Percentiles rank a stretch among this genome's conserved stretches.
Evolutionary conservation across 2,888 invertebrate species (phyloP).

Genomic region (Venustoraphidia nigricollis): DNA sequence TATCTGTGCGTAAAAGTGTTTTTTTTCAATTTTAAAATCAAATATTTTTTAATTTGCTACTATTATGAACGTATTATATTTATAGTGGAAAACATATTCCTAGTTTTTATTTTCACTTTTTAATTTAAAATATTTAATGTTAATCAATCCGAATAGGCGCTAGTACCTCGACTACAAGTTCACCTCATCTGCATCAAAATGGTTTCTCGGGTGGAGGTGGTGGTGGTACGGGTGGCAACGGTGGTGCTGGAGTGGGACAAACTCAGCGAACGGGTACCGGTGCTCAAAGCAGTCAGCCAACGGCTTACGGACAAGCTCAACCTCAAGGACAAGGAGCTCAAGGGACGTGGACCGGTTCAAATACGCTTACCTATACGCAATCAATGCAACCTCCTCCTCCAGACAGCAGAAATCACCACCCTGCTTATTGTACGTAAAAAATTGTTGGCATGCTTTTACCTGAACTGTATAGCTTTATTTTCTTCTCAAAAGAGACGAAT

Average conservation of each 20-base stretch:
- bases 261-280: not conserved
- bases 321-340: slow-evolving; percentile 12
- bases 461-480: not conserved
- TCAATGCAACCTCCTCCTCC: slow-evolving; percentile 70
- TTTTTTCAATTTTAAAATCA: too few species aligned
- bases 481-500: too few species aligned
- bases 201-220: slow-evolving; percentile 21
- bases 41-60: too few species aligned
- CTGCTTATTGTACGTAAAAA: slow-evolving; percentile 42
- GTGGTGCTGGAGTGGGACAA: not conserved
- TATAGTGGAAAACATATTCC: too few species aligned
- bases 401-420: slow-evolving; percentile 44
- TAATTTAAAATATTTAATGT: too few species aligned
- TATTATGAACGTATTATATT: too few species aligned
- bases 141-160: not conserved
- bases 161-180: slow-evolving; percentile 6
- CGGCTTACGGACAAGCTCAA: slow-evolving; percentile 1
- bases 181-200: slow-evolving; percentile 27
- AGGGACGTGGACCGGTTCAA: slow-evolving; percentile 77
- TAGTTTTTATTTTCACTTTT: too few species aligned
- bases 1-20: too few species aligned
- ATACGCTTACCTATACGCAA: slow-evolving; percentile 84
- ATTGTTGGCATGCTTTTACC: not conserved
- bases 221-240: not conserved
- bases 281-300: not conserved